Percentiles rank a stretch among this genome's conserved stretches.
Conservation (phyloP, 2,797 vertebrate species). For the Anomalospiza imberbis region DNA sequence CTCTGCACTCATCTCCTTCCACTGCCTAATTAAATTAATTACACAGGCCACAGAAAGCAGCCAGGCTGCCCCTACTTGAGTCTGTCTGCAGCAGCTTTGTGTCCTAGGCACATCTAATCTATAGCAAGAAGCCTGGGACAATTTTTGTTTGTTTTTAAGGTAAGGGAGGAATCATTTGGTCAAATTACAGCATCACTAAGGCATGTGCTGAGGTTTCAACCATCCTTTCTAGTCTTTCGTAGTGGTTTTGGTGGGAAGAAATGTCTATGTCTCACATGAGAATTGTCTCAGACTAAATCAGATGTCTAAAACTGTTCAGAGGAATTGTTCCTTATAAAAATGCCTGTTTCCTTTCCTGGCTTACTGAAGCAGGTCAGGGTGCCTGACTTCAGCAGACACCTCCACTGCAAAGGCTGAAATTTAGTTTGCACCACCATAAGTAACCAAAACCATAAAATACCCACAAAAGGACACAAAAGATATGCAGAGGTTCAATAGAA, state of each 20-base stretch:
- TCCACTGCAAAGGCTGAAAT: not conserved
- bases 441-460: not conserved
- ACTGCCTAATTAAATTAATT: not conserved
- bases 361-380: not conserved
- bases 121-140: not conserved
- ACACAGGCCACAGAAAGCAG: not conserved
- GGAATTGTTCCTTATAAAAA: not conserved
- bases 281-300: not conserved
- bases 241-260: not conserved
- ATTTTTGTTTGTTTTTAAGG: not conserved
- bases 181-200: not conserved
- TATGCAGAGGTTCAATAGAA: not conserved
- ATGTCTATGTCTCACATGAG: not conserved
- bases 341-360: not conserved
- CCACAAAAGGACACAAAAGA: not conserved
- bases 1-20: not conserved
- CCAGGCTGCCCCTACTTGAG: not conserved
- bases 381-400: not conserved
- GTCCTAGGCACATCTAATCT: not conserved
- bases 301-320: not conserved
- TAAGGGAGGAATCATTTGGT: not conserved
- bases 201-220: not conserved
- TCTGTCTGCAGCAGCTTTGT: not conserved
- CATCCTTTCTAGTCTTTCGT: not conserved
- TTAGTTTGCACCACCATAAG: not conserved